These are phyloP conservation scores for Mustelus asterias DNA, from an alignment of 2,113 vertebrate genomes.

Conservation along the genomic window DNA sequence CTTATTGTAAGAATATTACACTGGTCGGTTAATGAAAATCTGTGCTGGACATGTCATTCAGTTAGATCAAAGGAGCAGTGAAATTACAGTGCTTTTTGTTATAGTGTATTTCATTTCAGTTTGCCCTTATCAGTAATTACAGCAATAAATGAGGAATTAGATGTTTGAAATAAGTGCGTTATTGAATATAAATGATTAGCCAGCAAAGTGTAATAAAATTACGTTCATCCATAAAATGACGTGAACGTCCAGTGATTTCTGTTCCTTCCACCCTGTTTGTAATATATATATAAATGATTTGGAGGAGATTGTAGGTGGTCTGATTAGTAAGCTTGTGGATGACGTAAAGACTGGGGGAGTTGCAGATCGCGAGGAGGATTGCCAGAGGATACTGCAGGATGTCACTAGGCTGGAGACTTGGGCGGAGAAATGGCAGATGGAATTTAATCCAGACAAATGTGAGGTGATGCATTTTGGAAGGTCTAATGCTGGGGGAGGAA, in stretches of 20 bases:
- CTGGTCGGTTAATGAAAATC: not conserved
- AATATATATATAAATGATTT: too few relatives aligned
- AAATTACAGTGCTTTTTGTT: not conserved
- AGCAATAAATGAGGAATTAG: not conserved
- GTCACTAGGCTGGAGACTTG: too few relatives aligned
- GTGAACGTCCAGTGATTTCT: not conserved
- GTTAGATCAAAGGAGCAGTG: not conserved
- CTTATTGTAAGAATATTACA: not conserved
- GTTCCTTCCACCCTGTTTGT: not conserved
- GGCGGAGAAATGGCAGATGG: too few relatives aligned
- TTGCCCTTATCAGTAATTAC: not conserved
- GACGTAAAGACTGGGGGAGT: too few relatives aligned
- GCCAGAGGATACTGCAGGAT: too few relatives aligned
- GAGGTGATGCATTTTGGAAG: too few relatives aligned
- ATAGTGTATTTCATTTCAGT: not conserved
- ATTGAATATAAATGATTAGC: not conserved
- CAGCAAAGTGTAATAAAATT: not conserved
- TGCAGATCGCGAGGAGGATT: too few relatives aligned
- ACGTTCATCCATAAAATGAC: not conserved
- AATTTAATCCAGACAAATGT: too few relatives aligned
- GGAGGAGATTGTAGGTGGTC: too few relatives aligned
- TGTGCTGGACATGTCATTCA: not conserved
- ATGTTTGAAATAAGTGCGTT: not conserved
- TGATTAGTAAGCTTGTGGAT: too few relatives aligned
- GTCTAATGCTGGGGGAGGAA: too few relatives aligned